These are phyloP conservation scores for Erebia aethiops DNA, from an alignment of 2,888 invertebrate species.

Conservation along the genomic window DNA sequence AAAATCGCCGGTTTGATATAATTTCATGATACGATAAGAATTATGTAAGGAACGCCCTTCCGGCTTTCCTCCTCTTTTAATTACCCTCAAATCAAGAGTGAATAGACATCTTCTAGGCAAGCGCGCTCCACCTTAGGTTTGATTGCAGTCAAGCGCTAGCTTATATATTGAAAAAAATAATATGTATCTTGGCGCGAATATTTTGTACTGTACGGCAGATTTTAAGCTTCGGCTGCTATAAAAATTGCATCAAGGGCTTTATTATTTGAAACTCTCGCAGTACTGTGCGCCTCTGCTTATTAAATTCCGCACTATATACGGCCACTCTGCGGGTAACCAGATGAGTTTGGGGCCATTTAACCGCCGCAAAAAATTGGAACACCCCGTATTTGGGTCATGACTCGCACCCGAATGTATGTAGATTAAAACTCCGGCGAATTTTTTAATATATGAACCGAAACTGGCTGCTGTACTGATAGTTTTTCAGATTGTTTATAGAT, in stretches of 20 bases:
- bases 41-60: too few species aligned
- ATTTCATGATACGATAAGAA: too few species aligned
- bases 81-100: too few species aligned
- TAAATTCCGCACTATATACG: conserved; percentile 33
- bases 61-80: too few species aligned
- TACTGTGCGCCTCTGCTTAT: conserved; percentile 23
- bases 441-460: conserved; percentile 2
- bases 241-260: neutral
- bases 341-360: conserved; percentile 31
- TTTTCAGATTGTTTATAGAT: neutral
- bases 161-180: too few species aligned
- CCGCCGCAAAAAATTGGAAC: conserved; percentile 32
- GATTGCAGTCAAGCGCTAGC: too few species aligned
- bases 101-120: too few species aligned
- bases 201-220: too few species aligned
- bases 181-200: too few species aligned
- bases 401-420: conserved; percentile 24
- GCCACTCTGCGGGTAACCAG: conserved; percentile 27
- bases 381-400: conserved; percentile 31
- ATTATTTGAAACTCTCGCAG: neutral
- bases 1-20: too few species aligned
- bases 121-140: too few species aligned
- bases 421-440: conserved; percentile 25
- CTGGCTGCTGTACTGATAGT: neutral
- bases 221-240: neutral